phyloP scores from a whole-genome alignment of 2,888 invertebrate species.

The Folsomia candida region DNA sequence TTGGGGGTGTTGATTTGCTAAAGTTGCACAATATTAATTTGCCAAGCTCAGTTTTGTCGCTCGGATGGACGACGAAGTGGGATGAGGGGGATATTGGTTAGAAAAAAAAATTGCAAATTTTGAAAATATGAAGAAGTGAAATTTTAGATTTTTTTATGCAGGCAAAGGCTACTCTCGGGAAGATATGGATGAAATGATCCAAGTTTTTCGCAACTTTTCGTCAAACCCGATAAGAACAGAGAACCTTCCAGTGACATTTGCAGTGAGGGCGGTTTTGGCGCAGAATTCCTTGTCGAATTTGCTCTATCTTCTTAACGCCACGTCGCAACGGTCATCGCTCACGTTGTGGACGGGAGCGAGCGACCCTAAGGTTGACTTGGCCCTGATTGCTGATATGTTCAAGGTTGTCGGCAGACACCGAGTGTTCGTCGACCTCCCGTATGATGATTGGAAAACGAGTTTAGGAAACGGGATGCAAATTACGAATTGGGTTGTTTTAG shows the following conservation, averaged over 20 bases:
- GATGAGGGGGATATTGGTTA: background rate
- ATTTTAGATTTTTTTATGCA: no score
- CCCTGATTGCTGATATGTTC: conserved; percentile 11
- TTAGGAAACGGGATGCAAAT: background rate
- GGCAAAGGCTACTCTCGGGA: conserved; percentile 12
- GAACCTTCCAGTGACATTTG: conserved; percentile 23
- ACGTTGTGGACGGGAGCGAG: conserved; percentile 20
- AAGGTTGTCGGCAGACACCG: conserved; percentile 2
- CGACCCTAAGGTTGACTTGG: conserved; percentile 4
- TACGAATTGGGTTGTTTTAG: no score
- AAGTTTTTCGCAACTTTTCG: background rate
- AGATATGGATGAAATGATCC: conserved; percentile 19
- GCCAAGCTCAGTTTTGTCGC: conserved; percentile 67
- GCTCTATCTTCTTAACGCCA: conserved; percentile 14
- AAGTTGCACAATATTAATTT: conserved; percentile 61
- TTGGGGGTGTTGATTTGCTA: conserved; percentile 67
- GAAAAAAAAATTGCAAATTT: no score
- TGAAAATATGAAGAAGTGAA: no score
- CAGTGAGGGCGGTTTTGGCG: conserved; percentile 21
- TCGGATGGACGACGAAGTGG: conserved; percentile 84
- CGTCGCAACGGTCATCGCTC: conserved; percentile 19
- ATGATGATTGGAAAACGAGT: background rate
- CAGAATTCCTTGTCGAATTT: conserved; percentile 16
- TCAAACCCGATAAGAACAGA: background rate
- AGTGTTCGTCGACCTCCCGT: conserved; percentile 28